phyloP scores from a whole-genome alignment of 2,888 invertebrate genomes.

The Fragum sueziense region DNA sequence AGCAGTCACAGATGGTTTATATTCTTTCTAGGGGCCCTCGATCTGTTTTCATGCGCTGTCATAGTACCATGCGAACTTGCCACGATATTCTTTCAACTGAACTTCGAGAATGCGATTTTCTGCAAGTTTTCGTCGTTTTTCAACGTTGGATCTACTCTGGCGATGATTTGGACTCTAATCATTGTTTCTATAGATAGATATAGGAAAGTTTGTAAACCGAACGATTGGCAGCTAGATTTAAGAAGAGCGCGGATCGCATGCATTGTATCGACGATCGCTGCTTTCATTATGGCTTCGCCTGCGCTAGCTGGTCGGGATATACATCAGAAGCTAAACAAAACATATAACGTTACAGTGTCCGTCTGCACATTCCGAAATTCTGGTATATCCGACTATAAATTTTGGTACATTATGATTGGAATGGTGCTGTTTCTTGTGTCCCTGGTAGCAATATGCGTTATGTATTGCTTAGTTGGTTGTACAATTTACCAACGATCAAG shows the following conservation, averaged over 20 bases:
- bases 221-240: constrained; percentile 66
- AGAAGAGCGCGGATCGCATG: constrained; percentile 52
- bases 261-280: constrained; percentile 32
- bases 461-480: constrained; percentile 51
- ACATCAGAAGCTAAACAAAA: constrained; percentile 15
- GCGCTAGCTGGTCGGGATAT: constrained; percentile 36
- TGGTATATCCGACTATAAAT: constrained; percentile 7
- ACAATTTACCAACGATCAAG: constrained; percentile 42
- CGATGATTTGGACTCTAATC: constrained; percentile 53
- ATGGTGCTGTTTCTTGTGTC: constrained; percentile 33
- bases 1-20: constrained; percentile 63
- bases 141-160: constrained; percentile 45
- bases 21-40: constrained; percentile 57
- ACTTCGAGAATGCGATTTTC: constrained; percentile 42
- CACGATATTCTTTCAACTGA: constrained; percentile 53
- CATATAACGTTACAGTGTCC: constrained; percentile 18
- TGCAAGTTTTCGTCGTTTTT: constrained; percentile 56
- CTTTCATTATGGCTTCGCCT: constrained; percentile 48
- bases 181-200: constrained; percentile 66
- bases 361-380: constrained; percentile 44
- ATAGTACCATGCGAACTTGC: constrained; percentile 58
- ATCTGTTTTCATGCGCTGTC: constrained; percentile 56
- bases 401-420: constrained; percentile 43
- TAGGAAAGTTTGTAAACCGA: constrained; percentile 67
- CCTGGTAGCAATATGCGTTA: constrained; percentile 41